Evolutionary conservation across 2,888 invertebrate genomes (phyloP), one percentile per base, ranked within the genome.

Genomic region (Hirtodrosophila alboralis): DNA sequence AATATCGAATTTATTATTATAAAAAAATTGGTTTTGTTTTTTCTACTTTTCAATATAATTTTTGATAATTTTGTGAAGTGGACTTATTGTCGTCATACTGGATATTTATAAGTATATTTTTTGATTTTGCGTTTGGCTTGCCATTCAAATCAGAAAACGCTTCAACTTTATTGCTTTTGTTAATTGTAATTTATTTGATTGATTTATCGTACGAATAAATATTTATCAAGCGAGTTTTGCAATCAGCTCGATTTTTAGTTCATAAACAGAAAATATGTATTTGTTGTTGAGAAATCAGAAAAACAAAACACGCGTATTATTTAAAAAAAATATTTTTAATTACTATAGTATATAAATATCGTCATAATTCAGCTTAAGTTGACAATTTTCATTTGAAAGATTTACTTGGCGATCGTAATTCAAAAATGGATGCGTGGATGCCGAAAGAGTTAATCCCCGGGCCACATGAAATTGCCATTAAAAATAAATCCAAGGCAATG

Each of bases 151-250:
- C 61, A 44, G 63, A 57, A 66, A 37, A 58, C 62, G 56, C 59
- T 64, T 66, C 57, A 85, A 60, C 71, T 83, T 83, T 80, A 84
- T 83, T 72, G 81, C 72, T 64, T 76, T 84, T 54, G 85, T 86
- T 83, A 86, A 83, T 83, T 83, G 81, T 83, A 83, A 83, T 83
- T 83, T 83, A 83, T 83, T 86, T 83, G 86, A 83, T 83, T 83
- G 83, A 83, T 84, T 86, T 86, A 83, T 83, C 61, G 86, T 40
- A 47, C 65, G 56, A 66, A 84, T 84, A 75, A 84, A 84, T 86
- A 72, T 75, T 80, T 74, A 83, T 76, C 75, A 66, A 69, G 70
- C 86, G 70, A 72, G 83, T 86, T 86, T 83, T 41, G 77, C 69
- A 86, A 80, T 80, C 75, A 64, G 58, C 54, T 48, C 37, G 63